Evolutionary conservation across 2,797 vertebrate species (phyloP), one percentile per base, ranked within the genome.

Genomic region (Furcifer pardalis): DNA sequence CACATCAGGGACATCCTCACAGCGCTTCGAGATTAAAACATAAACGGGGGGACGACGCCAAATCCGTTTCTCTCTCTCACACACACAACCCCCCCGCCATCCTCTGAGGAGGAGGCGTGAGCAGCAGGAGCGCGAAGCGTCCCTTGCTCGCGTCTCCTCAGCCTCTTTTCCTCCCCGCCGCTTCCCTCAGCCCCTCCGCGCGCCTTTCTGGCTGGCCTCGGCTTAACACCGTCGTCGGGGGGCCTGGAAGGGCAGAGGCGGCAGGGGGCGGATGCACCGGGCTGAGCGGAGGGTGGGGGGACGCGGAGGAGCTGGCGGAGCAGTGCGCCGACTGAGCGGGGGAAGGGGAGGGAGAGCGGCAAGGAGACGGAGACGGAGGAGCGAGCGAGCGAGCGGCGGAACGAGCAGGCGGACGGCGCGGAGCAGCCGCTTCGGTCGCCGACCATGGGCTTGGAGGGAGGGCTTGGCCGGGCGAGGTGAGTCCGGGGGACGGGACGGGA

Each of bases 391-490:
- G 32, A 27, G 73, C 13, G 90, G 91, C 85, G 82, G 86, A 49
- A 49, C 89, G 56, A 84, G 87, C 90, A 32, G 30, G 74, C 13
- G 90, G 91, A 83, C 81, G 86, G 17, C 32, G 15, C 52, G 85
- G 81, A 86, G 89, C 83, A 82, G 91, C 84, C 77, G 1, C 90
- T 63, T 84, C 90, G 79, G 88, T 85, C 89, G 91, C 84, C 84
- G 84, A 85, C 91, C 89, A 91, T 91, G 91, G 91, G 87, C 90
- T n/a, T 88, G 87, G 91, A 85, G 84, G 84, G 52, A 60, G 65
- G 71, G 71, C 71, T 69, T 5, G 72, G 84, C 84, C 62, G 46
- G 77, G 72, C 72, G 49, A 81, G 84, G 78, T 81, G 62, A 81
- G 84, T 85, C 65, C 30, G 65, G 3, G 12, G 46, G 46, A 49